A percentile compares a stretch with the other conserved stretches of the same genome.
These are phyloP conservation scores for Papilio protenor DNA, from an alignment of 2,888 invertebrate genomes.

Conservation along the genomic window DNA sequence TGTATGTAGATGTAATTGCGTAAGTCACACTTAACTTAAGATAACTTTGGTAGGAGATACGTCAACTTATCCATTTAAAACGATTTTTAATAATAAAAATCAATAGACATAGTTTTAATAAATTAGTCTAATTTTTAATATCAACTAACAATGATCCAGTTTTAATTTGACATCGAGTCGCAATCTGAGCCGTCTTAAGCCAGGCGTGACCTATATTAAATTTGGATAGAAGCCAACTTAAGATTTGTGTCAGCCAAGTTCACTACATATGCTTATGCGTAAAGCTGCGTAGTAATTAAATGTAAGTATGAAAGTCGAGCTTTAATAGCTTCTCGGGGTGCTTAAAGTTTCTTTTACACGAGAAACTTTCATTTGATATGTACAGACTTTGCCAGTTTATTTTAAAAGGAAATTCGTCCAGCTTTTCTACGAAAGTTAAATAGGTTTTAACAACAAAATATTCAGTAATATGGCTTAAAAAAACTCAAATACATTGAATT, in stretches of 20 bases:
- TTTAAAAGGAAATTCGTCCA: not conserved
- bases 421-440: not conserved
- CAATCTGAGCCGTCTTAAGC: constrained; percentile 36
- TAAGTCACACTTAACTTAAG: no score
- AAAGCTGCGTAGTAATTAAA: constrained; percentile 17
- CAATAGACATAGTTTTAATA: no score
- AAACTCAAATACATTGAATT: not conserved
- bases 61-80: no score
- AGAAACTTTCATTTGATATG: not conserved
- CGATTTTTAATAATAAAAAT: no score
- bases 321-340: not conserved
- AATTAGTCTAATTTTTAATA: constrained; percentile 7
- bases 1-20: no score
- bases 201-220: constrained; percentile 35
- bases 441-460: not conserved
- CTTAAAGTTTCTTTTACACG: constrained; percentile 4
- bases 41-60: no score
- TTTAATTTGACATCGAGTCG: constrained; percentile 35
- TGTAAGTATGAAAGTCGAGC: constrained; percentile 13
- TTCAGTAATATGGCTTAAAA: not conserved
- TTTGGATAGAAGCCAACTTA: constrained; percentile 39
- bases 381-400: not conserved
- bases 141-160: not conserved
- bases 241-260: constrained; percentile 35
- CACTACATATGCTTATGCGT: constrained; percentile 35